Base-by-base conservation (phyloP, 2,888 invertebrate genomes). In the Eucriotettix oculatus region DNA sequence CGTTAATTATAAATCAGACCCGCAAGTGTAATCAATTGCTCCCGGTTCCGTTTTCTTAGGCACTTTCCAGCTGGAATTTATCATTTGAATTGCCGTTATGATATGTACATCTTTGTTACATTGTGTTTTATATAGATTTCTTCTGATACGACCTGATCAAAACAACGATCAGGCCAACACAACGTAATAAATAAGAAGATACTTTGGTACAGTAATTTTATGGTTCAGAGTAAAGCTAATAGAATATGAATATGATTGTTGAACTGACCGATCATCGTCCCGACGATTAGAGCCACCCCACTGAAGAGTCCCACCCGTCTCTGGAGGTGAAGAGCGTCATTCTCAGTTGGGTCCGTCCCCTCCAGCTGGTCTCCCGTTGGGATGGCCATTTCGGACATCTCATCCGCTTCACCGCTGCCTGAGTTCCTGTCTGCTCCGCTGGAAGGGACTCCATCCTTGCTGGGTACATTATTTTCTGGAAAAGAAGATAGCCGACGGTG, bases 281-380 rank as follows among this genome's bases (percentile, higher is more conserved):
- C 95, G 70, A 95, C 94, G 80, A 95, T 96, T 86, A 96, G 85
- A 86, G 94, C 93, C 84, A 92, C 91, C 86, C 95, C 95, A 87
- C 93, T 93, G 86, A 94, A 80, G 85, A 95, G 90, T 85, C 95
- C 94, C 86, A 96, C 90, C 87, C 91, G 90, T 88, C 93, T 92
- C 91, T 93, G 87, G 90, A 93, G 91, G 90, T 92, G 90, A 93
- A 94, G 84, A 92, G 89, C 78, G 90, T 92, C 88, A 87, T 90
- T 85, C 91, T 84, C 79, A 90, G 86, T 82, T 92, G 91, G 78
- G 87, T 85, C 86, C 87, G 86, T 76, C 88, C 91, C 85, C 91
- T 89, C 88, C 87, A 88, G 70, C 86, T 76, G 72, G 77, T 78
- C 73, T 74, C 75, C 71, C 73, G 75, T 75, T 72, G 68, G 56